phyloP scores from a whole-genome alignment of 2,888 invertebrate genomes.

The Altica lythri region DNA sequence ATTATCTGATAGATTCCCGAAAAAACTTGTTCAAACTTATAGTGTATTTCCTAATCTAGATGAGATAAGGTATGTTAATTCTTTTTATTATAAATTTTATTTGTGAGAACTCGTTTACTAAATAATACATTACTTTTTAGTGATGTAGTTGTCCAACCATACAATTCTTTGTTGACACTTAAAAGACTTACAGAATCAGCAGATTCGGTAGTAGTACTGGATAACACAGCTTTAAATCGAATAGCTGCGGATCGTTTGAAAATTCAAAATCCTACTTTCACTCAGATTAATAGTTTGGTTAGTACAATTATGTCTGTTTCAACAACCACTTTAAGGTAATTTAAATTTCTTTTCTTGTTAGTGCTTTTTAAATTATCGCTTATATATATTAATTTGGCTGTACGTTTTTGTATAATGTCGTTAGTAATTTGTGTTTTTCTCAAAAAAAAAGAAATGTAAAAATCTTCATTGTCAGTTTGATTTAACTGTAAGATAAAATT shows the following conservation, averaged over 20 bases:
- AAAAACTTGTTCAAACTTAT: slow-evolving; percentile 97
- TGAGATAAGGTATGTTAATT: slow-evolving; percentile 75
- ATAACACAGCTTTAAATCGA: slow-evolving; percentile 95
- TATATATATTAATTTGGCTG: too few relatives aligned
- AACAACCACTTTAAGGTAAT: slow-evolving; percentile 88
- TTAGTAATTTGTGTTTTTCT: too few relatives aligned
- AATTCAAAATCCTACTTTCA: slow-evolving; percentile 94
- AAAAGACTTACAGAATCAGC: slow-evolving; percentile 93
- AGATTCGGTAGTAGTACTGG: slow-evolving; percentile 95
- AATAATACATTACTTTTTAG: slow-evolving; percentile 58
- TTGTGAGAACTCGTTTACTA: background rate
- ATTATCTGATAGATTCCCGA: slow-evolving; percentile 91
- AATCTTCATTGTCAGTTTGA: background rate
- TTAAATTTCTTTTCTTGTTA: too few relatives aligned
- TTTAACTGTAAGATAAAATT: background rate
- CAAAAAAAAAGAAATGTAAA: background rate
- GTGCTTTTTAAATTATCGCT: background rate
- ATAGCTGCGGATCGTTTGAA: slow-evolving; percentile 92
- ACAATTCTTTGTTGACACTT: slow-evolving; percentile 92
- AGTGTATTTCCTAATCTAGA: slow-evolving; percentile 99
- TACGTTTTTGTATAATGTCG: too few relatives aligned
- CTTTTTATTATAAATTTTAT: background rate
- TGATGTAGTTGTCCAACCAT: slow-evolving; percentile 96
- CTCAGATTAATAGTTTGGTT: slow-evolving; percentile 95
- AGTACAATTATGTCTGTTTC: slow-evolving; percentile 99